These are phyloP conservation scores for Acrossocheilus wenchowensis DNA, from an alignment of 2,797 vertebrate genomes.

Conservation along the genomic window DNA sequence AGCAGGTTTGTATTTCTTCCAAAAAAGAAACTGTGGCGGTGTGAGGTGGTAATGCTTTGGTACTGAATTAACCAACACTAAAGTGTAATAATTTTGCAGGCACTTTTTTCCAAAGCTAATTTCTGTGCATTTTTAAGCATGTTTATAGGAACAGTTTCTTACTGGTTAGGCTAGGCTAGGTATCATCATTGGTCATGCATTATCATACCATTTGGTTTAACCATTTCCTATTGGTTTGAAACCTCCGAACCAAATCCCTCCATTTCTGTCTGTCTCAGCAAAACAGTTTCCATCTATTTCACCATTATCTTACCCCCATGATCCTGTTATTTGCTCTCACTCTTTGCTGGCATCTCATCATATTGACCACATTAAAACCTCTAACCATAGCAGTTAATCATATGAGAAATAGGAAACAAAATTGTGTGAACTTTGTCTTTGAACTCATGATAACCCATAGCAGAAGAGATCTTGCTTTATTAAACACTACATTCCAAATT, in stretches of 20 bases:
- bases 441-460: neutral
- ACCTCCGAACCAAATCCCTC: neutral
- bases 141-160: neutral
- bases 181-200: neutral
- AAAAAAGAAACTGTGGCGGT: neutral
- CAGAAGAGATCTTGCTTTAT: neutral
- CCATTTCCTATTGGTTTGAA: neutral
- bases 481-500: neutral
- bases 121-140: neutral
- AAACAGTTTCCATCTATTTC: neutral
- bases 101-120: too few relatives aligned
- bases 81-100: neutral
- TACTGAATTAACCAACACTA: neutral
- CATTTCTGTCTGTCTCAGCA: neutral
- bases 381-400: neutral
- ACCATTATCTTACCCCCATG: neutral
- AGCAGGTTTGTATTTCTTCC: constrained; percentile 78
- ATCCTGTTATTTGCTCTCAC: neutral
- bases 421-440: neutral
- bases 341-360: neutral
- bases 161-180: neutral
- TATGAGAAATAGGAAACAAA: neutral
- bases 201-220: neutral
- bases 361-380: neutral
- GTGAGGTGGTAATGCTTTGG: neutral